Evolutionary conservation across 2,888 invertebrate species (phyloP).

Genomic region (Microctonus hyperodae): DNA sequence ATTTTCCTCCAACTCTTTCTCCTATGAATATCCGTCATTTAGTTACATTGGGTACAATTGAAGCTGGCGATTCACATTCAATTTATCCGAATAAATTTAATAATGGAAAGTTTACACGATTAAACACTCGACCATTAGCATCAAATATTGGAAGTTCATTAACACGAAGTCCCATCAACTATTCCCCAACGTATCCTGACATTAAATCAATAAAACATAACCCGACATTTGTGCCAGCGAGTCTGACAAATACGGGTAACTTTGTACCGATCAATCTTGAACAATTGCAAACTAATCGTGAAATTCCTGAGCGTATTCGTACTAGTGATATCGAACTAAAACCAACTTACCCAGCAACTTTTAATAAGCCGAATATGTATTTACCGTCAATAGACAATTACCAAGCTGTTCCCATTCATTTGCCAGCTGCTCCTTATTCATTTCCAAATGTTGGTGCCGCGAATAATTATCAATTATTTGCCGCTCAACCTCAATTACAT

Average conservation of each 20-base stretch:
- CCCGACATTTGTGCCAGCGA: conserved; percentile 5
- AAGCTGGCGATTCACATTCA: not conserved
- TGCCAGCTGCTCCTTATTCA: not conserved
- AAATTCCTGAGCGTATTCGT: conserved; percentile 40
- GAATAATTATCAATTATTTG: conserved; percentile 49
- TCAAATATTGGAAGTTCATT: not conserved
- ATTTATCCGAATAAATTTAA: conserved; percentile 1
- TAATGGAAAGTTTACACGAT: not conserved
- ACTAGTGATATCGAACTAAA: conserved; percentile 45
- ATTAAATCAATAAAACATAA: conserved; percentile 1
- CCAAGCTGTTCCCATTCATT: not conserved
- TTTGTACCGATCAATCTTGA: conserved; percentile 32
- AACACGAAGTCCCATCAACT: not conserved
- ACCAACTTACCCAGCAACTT: conserved; percentile 10
- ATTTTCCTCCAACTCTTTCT: conserved; percentile 11
- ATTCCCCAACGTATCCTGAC: conserved; percentile 2
- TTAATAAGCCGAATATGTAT: not conserved
- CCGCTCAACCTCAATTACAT: conserved; percentile 54
- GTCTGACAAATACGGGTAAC: conserved; percentile 15
- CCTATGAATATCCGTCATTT: not conserved
- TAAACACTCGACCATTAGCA: not conserved
- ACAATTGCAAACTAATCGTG: conserved; percentile 40
- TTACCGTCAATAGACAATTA: conserved; percentile 2
- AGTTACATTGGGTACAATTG: not conserved
- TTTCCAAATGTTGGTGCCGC: conserved; percentile 29